Base-by-base conservation (phyloP, 2,113 vertebrate genomes). In the Grantiella picta region DNA sequence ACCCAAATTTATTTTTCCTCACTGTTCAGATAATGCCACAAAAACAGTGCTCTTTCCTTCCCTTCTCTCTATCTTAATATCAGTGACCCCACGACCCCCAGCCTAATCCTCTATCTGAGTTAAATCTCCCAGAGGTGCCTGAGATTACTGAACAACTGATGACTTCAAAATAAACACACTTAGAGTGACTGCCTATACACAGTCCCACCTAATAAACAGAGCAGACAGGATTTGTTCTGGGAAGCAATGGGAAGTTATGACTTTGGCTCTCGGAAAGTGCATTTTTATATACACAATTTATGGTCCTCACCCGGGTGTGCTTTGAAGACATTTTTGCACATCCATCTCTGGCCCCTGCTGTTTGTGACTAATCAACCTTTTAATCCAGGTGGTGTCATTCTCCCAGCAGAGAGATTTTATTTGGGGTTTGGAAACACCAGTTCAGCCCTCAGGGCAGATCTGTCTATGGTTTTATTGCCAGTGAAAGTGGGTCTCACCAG, bases 111-210 rank as follows among this genome's bases (percentile, higher is more conserved):
- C 68, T 94, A 85, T 95, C 96, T 60, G 72, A 94, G 86, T 80
- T 94, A 94, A 95, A 95, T 95, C 96, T 97, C 95, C 95, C 95
- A 86, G 94, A 96, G 92, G 94, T 94, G 94, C 86, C 80, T 16
- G 63, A 95, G 94, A 95, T 95, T 93, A 94, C 92, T 64, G 59
- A 92, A 89, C 66, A 80, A 90, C 87, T 82, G 92, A 89, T 83
- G 90, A 91, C 93, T 96, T 96, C 87, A 97, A 97, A 97, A 96
- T 90, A 97, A 97, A 97, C 88, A 92, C 90, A 50, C 91, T 96
- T 68, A 70, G 68, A 96, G 73, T 0, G 18, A 95, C 96, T 97
- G 95, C 87, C 82, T 70, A 71, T 76, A 73, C 78, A 90, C 77
- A 94, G 80, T 94, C 86, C 94, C 95, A 95, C 92, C 95, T 96